phyloP scores from a whole-genome alignment of 2,113 vertebrate species.

The Muntiacus muntjak region DNA sequence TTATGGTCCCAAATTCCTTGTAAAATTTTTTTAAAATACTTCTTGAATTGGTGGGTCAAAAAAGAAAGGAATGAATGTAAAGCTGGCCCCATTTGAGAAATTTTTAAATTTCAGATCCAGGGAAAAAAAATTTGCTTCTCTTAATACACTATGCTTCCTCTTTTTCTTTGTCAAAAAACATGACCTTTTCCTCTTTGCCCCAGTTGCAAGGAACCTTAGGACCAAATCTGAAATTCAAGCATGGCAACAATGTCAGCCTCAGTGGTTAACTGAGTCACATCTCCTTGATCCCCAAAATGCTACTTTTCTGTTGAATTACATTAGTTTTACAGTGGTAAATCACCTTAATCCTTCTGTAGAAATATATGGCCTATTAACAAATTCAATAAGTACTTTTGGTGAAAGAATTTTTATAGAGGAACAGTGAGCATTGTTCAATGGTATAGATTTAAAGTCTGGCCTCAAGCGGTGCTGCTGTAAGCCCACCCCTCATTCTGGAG shows the following conservation, averaged over 20 bases:
- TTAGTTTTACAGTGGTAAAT: background rate
- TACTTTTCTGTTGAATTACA: background rate
- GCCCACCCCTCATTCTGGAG: background rate
- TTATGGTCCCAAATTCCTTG: background rate
- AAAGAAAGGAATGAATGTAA: background rate
- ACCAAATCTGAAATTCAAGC: background rate
- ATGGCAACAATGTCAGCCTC: background rate
- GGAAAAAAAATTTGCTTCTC: background rate
- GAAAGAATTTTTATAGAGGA: background rate
- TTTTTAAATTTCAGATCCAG: background rate
- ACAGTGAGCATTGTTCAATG: background rate
- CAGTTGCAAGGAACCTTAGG: background rate
- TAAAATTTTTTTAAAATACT: background rate
- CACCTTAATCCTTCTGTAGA: background rate
- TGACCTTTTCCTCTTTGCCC: background rate
- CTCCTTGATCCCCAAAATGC: background rate
- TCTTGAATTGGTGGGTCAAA: background rate
- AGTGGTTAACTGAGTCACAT: background rate
- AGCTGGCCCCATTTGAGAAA: background rate
- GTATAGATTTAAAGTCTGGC: background rate
- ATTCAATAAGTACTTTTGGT: background rate
- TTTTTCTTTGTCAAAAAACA: background rate
- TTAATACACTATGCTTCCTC: background rate
- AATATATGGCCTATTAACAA: background rate
- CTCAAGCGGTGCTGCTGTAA: background rate